phyloP scores from a whole-genome alignment of 2,113 vertebrate species.

The Stegostoma tigrinum region DNA sequence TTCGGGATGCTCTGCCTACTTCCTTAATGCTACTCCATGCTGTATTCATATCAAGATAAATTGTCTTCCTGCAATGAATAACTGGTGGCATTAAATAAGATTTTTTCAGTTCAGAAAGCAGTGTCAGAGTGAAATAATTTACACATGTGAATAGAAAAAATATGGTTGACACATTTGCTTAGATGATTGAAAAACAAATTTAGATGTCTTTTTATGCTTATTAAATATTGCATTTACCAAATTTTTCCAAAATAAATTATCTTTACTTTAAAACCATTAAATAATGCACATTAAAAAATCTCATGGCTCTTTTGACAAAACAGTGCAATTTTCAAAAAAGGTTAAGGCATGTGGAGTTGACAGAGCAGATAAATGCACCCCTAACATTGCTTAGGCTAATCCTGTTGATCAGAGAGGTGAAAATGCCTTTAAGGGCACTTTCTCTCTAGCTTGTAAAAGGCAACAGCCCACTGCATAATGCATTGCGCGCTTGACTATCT shows the following conservation, averaged over 20 bases:
- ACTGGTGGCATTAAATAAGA: constrained; percentile 8
- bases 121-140: background rate
- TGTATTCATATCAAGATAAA: constrained; percentile 24
- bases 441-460: background rate
- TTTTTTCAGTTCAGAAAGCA: background rate
- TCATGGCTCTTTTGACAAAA: background rate
- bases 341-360: background rate
- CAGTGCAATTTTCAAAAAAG: background rate
- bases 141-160: background rate
- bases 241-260: background rate
- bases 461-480: background rate
- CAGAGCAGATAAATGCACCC: background rate
- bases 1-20: background rate
- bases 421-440: background rate
- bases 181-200: background rate
- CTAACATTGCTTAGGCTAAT: background rate
- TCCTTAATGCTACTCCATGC: background rate
- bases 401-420: background rate
- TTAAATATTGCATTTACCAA: constrained; percentile 11
- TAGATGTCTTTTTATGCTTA: background rate
- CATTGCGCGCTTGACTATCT: background rate
- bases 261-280: constrained; percentile 20
- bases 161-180: background rate
- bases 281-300: background rate
- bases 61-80: constrained; percentile 21